Base-by-base conservation (phyloP, 2,113 vertebrate genomes). In the Pyxicephalus adspersus region DNA sequence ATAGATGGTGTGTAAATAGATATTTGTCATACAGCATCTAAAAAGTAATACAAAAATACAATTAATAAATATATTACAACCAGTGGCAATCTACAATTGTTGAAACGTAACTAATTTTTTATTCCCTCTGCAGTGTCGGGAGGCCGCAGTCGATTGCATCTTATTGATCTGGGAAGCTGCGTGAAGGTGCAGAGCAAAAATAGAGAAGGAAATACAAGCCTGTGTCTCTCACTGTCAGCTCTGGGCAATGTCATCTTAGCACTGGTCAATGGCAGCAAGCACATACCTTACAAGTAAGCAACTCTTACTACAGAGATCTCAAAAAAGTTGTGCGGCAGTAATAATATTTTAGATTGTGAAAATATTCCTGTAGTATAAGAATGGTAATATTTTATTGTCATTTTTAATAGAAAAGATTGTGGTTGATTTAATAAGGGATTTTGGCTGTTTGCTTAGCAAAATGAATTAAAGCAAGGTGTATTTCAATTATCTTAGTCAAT, bases 241-340 rank as follows among this genome's bases (percentile, higher is more conserved):
- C 92, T 99, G 72, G 98, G 98, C 63, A 99, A 99, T 3, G 98
- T 99, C 88, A 99, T 99, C 89, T 94, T 99, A 0, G 96, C 98
- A 60, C 93, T 99, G n/a, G 98, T 99, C 92, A 98, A 99, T 0
- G 98, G 98, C 82, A 97, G 96, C 93, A 99, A 99, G 78, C 97
- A 99, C 89, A 97, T 99, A 87, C 98, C 98, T 0, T 99, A 96
- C 94, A 99, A 98, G 98, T 99, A 95, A 90, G 94, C 88, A 77
- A 2, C 83, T 22, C 18, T 64, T 16, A 6, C 3, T 64, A 5
- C 38, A 45, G 11, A 38, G 5, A 38, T 15, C 6, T 45, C 9
- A 45, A 45, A 38, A 45, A 45, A 2, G 15, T 45, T 45, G 38
- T 2, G 11, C 15, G 38, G 15, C 9, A 8, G 9, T 45, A 45